These are phyloP conservation scores for Rhagonycha fulva DNA, from an alignment of 2,888 invertebrate species.

Conservation along the genomic window DNA sequence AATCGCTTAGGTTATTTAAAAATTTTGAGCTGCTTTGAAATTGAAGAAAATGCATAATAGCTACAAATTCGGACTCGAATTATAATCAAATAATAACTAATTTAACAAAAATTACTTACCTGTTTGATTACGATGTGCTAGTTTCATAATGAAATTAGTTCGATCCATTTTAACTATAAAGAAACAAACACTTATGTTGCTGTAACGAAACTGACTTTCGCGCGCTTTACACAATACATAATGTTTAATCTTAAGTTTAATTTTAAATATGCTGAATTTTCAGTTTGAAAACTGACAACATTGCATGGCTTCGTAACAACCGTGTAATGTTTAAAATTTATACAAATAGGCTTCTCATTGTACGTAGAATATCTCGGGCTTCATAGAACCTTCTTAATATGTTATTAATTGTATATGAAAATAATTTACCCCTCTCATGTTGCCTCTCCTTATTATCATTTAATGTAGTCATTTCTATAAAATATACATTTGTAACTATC, in stretches of 20 bases:
- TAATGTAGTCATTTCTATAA: neutral
- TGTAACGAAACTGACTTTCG: too few species aligned
- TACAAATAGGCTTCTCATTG: neutral
- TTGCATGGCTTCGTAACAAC: neutral
- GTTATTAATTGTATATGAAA: neutral
- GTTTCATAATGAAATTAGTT: neutral
- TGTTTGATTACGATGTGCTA: neutral
- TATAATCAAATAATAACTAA: neutral
- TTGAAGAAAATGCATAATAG: too few species aligned
- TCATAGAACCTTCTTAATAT: neutral
- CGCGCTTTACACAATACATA: too few species aligned
- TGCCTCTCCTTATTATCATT: neutral
- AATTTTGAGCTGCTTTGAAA: too few species aligned
- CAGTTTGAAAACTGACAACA: neutral
- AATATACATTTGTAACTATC: neutral
- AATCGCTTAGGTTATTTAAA: too few species aligned
- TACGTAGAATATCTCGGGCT: neutral
- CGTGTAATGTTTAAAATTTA: neutral
- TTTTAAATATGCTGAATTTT: neutral
- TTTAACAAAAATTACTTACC: neutral
- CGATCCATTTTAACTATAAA: neutral
- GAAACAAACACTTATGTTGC: neutral
- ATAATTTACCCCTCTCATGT: neutral
- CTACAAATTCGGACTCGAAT: too few species aligned
- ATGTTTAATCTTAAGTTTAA: neutral